Evolutionary conservation across 2,888 invertebrate species (phyloP), one percentile per base, ranked within the genome.

Genomic region (Zhuqinia jingwanae): DNA sequence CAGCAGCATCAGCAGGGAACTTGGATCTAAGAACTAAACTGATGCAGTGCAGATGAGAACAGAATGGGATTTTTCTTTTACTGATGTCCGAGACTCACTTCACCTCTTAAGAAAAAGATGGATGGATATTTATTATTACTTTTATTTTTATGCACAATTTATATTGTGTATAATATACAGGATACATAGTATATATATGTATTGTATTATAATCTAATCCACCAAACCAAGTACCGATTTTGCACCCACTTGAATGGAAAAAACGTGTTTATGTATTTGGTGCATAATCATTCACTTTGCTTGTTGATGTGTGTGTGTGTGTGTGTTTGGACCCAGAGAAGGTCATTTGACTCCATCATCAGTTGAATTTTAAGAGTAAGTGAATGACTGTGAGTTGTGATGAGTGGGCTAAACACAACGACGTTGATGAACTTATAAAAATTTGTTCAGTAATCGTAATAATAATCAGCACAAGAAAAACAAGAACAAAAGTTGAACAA

Each of bases 301-400:
- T n/a, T n/a, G n/a, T n/a, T n/a, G n/a, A n/a, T 25, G 17, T 22
- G 2, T 8, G 20, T 42, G 36, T 17, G 17, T 68, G 45, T 45
- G 70, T 50, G 45, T 47, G 70, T 70, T 17, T 70, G 42, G 42
- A 47, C 47, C 70, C 70, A 70, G 70, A 70, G 70, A 70, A 70
- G 70, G 70, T 70, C 70, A 70, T 70, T 70, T 70, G 70, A 70
- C 70, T 45, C 70, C 45, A 25, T 70, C 13, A 47, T 10, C 22
- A 15, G 20, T 68, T 1, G 20, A 11, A 45, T 20, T 36, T 36
- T 36, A 42, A 13, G 45, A 25, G 10, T 25, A 22, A 70, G 70
- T 70, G 70, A 70, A 70, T 70, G 70, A 70, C 70, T 70, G 47
- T 70, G 25, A 25, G 22, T 42, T 45, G 6, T 8, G 6, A 25